These are phyloP conservation scores for Lamprologus tigripictilis DNA, from an alignment of 2,113 vertebrate genomes.

Conservation along the genomic window DNA sequence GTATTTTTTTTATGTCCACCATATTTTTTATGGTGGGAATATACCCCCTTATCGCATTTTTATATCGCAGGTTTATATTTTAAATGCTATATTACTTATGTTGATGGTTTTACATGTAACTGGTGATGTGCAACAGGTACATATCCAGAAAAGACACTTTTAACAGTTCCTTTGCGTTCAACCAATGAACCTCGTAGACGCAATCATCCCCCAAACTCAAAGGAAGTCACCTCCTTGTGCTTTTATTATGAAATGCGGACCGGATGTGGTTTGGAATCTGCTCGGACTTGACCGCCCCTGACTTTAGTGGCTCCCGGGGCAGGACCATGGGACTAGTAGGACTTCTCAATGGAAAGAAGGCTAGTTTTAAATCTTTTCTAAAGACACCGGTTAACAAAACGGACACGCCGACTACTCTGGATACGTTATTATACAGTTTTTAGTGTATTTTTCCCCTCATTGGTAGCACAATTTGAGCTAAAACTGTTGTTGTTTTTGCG, in stretches of 20 bases:
- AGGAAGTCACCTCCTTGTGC: not conserved
- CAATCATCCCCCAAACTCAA: not conserved
- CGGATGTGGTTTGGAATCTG: not conserved
- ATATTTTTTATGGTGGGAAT: not conserved
- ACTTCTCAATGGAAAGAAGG: slow-evolving; percentile 26
- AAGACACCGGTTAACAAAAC: not conserved
- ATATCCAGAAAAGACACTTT: not conserved
- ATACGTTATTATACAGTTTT: not conserved
- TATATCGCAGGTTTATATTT: not conserved
- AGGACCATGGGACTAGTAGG: slow-evolving; percentile 16
- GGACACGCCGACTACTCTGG: not conserved
- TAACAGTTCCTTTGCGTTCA: not conserved
- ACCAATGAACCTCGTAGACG: not conserved
- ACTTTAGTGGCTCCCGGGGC: slow-evolving; percentile 21
- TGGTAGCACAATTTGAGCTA: not conserved
- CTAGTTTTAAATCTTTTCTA: not conserved
- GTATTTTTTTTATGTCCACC: not conserved
- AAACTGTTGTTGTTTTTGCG: not conserved
- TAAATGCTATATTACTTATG: not conserved
- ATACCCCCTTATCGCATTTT: not conserved
- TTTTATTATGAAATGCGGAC: slow-evolving; percentile 18
- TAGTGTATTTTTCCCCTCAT: not conserved
- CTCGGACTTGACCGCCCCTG: not conserved
- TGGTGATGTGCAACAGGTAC: not conserved
- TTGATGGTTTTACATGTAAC: not conserved